Evolutionary conservation across 1,140 invertebrate species (phyloP).

Genomic region (Drosophila bocqueti): DNA sequence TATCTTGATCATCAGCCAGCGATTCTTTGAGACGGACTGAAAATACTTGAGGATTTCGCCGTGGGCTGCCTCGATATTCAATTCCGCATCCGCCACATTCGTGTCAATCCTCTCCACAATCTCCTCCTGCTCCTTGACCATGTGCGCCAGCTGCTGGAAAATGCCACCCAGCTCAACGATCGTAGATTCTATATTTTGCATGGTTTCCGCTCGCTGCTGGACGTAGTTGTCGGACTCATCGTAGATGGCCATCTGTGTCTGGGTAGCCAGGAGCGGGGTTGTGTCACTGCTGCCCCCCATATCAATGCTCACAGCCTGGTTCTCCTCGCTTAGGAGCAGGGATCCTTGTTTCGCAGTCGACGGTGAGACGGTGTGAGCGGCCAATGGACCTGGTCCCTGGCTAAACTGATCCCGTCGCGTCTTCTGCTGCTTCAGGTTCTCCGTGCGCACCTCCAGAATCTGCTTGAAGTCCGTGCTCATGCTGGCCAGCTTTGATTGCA

Average conservation of each 20-base stretch:
- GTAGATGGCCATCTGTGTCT: conserved; percentile 89
- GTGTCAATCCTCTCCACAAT: conserved; percentile 98
- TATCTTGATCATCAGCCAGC: conserved; percentile 99
- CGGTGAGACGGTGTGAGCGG: conserved; percentile 89
- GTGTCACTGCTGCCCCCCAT: conserved; percentile 88
- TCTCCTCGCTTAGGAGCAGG: conserved; percentile 87
- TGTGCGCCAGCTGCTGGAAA: conserved; percentile 98
- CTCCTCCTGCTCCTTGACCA: conserved; percentile 99
- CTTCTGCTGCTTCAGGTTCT: conserved; percentile 99
- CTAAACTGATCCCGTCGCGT: conserved; percentile 97
- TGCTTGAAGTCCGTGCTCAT: conserved; percentile 99
- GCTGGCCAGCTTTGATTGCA: conserved; percentile 97
- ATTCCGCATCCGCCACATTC: conserved; percentile 97
- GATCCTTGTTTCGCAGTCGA: conserved; percentile 87
- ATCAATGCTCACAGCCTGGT: conserved; percentile 92
- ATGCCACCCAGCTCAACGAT: conserved; percentile 99
- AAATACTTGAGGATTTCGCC: conserved; percentile 99
- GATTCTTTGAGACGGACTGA: conserved; percentile 97
- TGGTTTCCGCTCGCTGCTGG: conserved; percentile 96
- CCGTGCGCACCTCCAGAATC: conserved; percentile 93
- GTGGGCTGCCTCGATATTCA: conserved; percentile 99
- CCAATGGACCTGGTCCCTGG: conserved; percentile 87
- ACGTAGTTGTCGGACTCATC: conserved; percentile 96
- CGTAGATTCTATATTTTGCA: conserved; percentile 99
- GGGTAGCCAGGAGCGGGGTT: conserved; percentile 58